These are phyloP conservation scores for Lacerta viridis DNA, from an alignment of 2,797 vertebrate genomes.

Conservation along the genomic window DNA sequence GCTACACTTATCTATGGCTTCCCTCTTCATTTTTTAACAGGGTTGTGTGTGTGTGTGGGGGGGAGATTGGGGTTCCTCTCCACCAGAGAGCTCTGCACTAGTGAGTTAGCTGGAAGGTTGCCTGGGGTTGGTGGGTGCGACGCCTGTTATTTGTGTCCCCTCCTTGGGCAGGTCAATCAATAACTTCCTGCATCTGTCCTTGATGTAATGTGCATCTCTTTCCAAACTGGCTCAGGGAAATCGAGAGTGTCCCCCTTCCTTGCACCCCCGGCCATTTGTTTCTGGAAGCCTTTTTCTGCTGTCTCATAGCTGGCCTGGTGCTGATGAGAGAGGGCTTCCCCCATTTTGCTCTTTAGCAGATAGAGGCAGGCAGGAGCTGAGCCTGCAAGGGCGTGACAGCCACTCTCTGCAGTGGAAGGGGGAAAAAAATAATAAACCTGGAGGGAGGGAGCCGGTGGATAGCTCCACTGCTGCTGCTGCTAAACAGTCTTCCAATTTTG, in stretches of 20 bases:
- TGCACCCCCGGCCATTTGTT: not conserved
- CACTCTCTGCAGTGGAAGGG: constrained; percentile 73
- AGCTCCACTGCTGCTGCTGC: no score
- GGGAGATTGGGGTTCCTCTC: not conserved
- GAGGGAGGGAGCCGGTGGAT: not conserved
- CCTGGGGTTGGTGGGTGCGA: not conserved
- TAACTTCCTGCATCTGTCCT: not conserved
- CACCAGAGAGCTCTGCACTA: not conserved
- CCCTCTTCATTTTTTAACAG: no score
- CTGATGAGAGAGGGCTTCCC: not conserved
- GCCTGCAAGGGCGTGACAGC: constrained; percentile 75
- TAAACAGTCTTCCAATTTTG: not conserved
- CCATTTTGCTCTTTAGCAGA: not conserved
- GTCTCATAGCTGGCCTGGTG: not conserved
- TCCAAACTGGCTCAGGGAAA: no score
- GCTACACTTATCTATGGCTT: not conserved
- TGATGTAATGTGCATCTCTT: not conserved
- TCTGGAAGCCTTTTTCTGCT: not conserved
- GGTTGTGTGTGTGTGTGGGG: not conserved
- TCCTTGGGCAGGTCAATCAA: not conserved
- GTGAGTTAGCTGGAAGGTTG: not conserved
- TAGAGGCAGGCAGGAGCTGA: constrained; percentile 41
- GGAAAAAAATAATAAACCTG: constrained; percentile 16
- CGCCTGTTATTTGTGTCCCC: no score
- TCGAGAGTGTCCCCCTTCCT: no score